Percentiles rank a stretch among this genome's conserved stretches.
Conservation (phyloP, 2,113 vertebrate genomes). For the Emberiza fucata region DNA sequence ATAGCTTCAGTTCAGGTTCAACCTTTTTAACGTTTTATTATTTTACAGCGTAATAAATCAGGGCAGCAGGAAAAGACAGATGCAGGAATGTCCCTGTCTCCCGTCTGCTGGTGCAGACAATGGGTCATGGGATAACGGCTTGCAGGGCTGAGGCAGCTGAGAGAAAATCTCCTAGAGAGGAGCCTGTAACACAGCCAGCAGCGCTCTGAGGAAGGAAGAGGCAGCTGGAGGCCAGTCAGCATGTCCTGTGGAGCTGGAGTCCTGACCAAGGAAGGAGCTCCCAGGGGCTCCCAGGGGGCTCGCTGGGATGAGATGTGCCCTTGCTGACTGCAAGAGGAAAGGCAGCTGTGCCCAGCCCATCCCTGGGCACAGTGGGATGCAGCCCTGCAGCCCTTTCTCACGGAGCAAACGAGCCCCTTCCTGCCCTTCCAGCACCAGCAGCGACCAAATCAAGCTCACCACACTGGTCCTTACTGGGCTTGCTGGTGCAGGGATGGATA, state of each 20-base stretch:
- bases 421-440: neutral
- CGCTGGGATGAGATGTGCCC: neutral
- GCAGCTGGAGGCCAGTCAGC: neutral
- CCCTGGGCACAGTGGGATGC: rapidly evolving
- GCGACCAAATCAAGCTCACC: neutral
- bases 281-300: rapidly evolving
- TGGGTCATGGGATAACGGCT: neutral
- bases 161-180: neutral
- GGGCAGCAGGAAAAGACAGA: conserved; percentile 47
- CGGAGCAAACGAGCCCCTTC: rapidly evolving
- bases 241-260: neutral
- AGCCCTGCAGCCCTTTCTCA: neutral
- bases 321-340: neutral
- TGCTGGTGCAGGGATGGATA: neutral
- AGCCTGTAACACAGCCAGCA: neutral
- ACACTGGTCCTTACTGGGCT: neutral
- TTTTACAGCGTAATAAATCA: conserved; percentile 70
- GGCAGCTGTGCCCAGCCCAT: neutral
- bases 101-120: neutral
- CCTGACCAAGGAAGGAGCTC: neutral
- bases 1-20: conserved; percentile 67
- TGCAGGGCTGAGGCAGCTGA: neutral
- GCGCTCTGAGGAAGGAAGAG: neutral
- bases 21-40: conserved; percentile 72
- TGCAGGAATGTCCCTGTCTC: neutral